Evolutionary conservation across 2,888 invertebrate genomes (phyloP).

Genomic region (Drosophila demipolita): DNA sequence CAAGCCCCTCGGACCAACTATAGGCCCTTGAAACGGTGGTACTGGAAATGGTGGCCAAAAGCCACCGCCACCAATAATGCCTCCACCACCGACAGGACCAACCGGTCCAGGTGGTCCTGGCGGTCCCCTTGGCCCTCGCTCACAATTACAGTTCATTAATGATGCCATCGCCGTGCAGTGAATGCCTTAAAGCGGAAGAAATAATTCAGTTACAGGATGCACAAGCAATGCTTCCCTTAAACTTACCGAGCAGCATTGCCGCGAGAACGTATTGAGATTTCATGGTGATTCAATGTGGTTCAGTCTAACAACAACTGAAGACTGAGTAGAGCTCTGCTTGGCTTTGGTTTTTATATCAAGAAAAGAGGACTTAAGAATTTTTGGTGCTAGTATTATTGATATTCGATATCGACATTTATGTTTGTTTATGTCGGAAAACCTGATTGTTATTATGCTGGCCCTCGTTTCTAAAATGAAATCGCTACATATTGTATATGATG

Average conservation of each 20-base stretch:
- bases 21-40: constrained; percentile 47
- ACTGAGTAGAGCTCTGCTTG: constrained; percentile 43
- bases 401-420: constrained; percentile 42
- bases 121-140: constrained; percentile 61
- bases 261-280: constrained; percentile 22
- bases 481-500: constrained; percentile 10
- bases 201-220: background rate
- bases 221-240: background rate
- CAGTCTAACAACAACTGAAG: constrained; percentile 62
- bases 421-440: constrained; percentile 44
- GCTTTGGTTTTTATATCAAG: constrained; percentile 51
- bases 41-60: constrained; percentile 53
- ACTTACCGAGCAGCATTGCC: constrained; percentile 59
- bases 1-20: constrained; percentile 61
- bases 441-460: background rate
- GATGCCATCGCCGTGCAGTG: constrained; percentile 37
- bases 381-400: constrained; percentile 23
- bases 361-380: background rate
- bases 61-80: constrained; percentile 4
- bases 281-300: constrained; percentile 52
- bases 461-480: constrained; percentile 23
- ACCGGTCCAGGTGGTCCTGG: constrained; percentile 57
- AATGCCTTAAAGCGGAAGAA: constrained; percentile 35
- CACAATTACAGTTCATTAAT: constrained; percentile 70
- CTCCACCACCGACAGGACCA: constrained; percentile 37